A percentile compares a stretch with the other conserved stretches of the same genome.
Conservation (phyloP, 2,888 invertebrate species). For the Endomychus coccineus region DNA sequence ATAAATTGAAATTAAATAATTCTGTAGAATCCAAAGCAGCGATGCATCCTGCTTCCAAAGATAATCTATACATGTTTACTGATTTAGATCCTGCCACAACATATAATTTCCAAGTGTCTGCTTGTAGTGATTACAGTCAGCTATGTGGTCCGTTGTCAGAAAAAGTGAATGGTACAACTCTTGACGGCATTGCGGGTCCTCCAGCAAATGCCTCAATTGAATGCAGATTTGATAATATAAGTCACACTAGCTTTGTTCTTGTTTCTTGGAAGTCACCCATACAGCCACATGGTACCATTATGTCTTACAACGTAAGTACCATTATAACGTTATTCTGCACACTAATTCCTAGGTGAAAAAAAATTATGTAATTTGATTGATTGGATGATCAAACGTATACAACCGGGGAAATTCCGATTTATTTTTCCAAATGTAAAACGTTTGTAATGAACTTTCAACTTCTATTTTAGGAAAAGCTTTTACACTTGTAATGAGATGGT, state of each 20-base stretch:
- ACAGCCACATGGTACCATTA: conserved; percentile 70
- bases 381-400: too few species aligned
- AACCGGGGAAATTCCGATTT: too few species aligned
- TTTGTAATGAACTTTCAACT: too few species aligned
- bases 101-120: conserved; percentile 72
- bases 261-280: conserved; percentile 68
- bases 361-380: too few species aligned
- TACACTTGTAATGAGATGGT: too few species aligned
- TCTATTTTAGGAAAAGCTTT: too few species aligned
- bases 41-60: conserved; percentile 56
- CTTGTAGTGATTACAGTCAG: conserved; percentile 71
- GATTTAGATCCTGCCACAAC: conserved; percentile 71
- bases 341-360: too few species aligned
- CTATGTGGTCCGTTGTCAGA: conserved; percentile 73
- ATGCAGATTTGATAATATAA: conserved; percentile 59
- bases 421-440: too few species aligned
- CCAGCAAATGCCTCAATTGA: conserved; percentile 60
- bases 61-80: conserved; percentile 70
- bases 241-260: conserved; percentile 54
- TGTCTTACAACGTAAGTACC: conserved; percentile 61
- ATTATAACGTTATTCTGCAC: too few species aligned
- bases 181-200: conserved; percentile 72
- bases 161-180: conserved; percentile 70
- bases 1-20: conserved; percentile 55
- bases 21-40: conserved; percentile 50